These are phyloP conservation scores for Gallinago media DNA, from an alignment of 2,113 vertebrate genomes.

Conservation along the genomic window DNA sequence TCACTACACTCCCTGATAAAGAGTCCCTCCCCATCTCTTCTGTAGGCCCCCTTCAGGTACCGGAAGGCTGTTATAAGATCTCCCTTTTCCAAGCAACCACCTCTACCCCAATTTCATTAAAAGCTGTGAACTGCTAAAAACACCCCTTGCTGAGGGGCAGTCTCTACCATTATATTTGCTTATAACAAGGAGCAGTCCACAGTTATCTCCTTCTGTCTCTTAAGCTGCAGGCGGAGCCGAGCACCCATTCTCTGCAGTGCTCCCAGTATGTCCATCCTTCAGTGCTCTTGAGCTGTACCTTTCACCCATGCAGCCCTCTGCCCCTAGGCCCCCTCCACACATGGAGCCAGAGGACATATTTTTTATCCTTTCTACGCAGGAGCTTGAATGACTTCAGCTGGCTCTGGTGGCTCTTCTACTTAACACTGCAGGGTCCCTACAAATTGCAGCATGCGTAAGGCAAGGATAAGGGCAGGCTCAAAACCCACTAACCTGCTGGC, in stretches of 20 bases:
- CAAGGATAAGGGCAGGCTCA: not conserved
- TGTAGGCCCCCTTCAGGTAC: not conserved
- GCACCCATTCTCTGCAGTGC: not conserved
- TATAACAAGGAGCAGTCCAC: not conserved
- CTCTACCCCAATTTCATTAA: not conserved
- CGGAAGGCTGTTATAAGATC: not conserved
- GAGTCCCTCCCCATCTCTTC: not conserved
- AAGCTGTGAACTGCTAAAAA: not conserved
- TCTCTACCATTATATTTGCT: not conserved
- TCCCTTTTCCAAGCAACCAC: not conserved
- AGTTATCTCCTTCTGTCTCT: not conserved
- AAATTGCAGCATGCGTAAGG: not conserved
- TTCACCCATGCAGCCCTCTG: not conserved
- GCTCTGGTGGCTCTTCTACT: not conserved
- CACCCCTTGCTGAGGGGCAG: not conserved
- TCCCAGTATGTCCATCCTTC: not conserved
- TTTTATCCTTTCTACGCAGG: not conserved
- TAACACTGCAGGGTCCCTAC: no score
- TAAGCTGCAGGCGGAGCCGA: accelerated
- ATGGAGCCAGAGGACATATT: accelerated
- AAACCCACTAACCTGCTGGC: no score
- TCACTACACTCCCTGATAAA: not conserved
- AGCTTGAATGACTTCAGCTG: not conserved
- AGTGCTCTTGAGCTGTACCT: not conserved
- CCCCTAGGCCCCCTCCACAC: not conserved